Percentiles rank a stretch among this genome's conserved stretches.
phyloP scores from a whole-genome alignment of 2,113 vertebrate species.

The Nerophis lumbriciformis region DNA sequence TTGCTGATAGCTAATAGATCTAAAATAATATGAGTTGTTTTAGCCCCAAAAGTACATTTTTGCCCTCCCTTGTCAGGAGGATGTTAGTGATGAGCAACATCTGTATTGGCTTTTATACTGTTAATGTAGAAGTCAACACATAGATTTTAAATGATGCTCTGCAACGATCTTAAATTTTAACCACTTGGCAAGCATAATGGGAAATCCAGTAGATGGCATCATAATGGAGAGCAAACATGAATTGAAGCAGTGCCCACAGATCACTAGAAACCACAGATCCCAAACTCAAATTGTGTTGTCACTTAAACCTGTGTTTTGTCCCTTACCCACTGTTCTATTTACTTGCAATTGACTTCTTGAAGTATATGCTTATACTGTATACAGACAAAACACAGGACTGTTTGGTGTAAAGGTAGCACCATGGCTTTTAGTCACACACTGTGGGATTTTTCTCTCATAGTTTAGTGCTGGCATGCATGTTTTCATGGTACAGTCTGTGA shows the following conservation, averaged over 20 bases:
- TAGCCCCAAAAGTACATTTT: too few relatives aligned
- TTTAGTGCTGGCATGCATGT: conserved; percentile 14
- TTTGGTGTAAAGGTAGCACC: conserved; percentile 37
- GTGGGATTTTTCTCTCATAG: conserved; percentile 45
- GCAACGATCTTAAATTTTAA: neutral
- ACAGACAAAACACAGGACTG: neutral
- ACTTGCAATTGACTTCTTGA: too few relatives aligned
- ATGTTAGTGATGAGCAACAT: too few relatives aligned
- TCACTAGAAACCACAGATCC: neutral
- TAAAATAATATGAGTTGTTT: too few relatives aligned
- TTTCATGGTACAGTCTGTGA: conserved; percentile 23
- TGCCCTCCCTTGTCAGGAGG: too few relatives aligned
- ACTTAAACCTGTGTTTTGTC: neutral
- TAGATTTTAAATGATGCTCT: neutral
- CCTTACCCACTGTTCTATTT: too few relatives aligned
- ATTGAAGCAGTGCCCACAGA: neutral
- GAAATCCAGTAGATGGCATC: conserved; percentile 51
- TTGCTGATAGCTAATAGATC: too few relatives aligned
- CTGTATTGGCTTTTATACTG: too few relatives aligned
- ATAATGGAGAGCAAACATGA: conserved; percentile 34
- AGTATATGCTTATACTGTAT: too few relatives aligned
- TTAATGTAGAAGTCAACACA: neutral
- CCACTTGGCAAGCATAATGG: neutral
- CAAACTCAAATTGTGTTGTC: conserved; percentile 1
- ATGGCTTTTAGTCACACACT: conserved; percentile 40